A percentile compares a stretch with the other conserved stretches of the same genome.
phyloP scores from a whole-genome alignment of 2,113 vertebrate species.

The Entomyzon cyanotis region DNA sequence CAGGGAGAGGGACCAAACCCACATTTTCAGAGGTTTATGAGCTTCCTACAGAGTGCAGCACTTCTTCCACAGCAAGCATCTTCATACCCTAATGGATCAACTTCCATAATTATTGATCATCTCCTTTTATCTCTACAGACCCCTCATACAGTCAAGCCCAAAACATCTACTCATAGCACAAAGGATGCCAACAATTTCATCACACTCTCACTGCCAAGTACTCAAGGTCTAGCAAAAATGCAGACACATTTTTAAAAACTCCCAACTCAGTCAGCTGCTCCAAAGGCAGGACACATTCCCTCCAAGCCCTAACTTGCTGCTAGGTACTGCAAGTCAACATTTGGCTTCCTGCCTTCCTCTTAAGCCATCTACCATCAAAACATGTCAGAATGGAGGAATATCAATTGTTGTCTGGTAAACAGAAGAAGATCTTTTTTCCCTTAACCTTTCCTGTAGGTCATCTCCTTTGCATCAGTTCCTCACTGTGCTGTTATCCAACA shows the following conservation, averaged over 20 bases:
- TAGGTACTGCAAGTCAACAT: constrained; percentile 61
- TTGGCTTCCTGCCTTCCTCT: constrained; percentile 69
- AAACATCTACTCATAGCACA: background rate
- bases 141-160: background rate
- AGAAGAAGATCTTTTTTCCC: constrained; percentile 10
- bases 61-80: background rate
- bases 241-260: constrained; percentile 3
- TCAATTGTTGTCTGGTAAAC: constrained; percentile 64
- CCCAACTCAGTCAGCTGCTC: constrained; percentile 29
- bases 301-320: constrained; percentile 18
- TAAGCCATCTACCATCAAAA: constrained; percentile 68
- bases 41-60: background rate
- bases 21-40: background rate
- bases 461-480: constrained; percentile 14
- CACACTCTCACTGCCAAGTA: background rate
- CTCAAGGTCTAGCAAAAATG: background rate
- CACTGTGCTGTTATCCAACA: constrained; percentile 2
- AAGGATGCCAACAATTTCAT: constrained; percentile 5
- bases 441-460: constrained; percentile 29
- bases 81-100: background rate
- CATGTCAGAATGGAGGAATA: constrained; percentile 62
- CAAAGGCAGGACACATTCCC: constrained; percentile 45
- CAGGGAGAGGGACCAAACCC: background rate
- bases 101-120: background rate
- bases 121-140: background rate